These are phyloP conservation scores for Festucalex cinctus DNA, from an alignment of 2,113 vertebrate genomes.

Conservation along the genomic window DNA sequence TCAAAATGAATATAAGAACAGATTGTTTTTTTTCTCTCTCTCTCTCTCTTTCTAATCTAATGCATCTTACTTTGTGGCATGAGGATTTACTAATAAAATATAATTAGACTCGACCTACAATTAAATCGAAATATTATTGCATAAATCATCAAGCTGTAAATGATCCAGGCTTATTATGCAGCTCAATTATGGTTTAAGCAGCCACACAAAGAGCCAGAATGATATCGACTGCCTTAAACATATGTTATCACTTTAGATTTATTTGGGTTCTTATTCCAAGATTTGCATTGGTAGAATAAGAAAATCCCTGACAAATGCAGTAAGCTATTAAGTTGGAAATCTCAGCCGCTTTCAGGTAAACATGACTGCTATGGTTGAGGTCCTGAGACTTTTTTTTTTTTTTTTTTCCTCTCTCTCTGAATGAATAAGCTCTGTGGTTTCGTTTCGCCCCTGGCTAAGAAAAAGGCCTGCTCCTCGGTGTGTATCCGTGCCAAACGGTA, in stretches of 20 bases:
- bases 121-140: neutral
- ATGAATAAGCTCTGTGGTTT: slow-evolving; percentile 28
- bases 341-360: slow-evolving; percentile 30
- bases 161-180: slow-evolving; percentile 4
- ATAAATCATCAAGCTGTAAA: slow-evolving; percentile 1
- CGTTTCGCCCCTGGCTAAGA: slow-evolving; percentile 35
- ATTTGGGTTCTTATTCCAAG: slow-evolving; percentile 2
- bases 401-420: too few species aligned
- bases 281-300: slow-evolving; percentile 10
- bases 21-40: slow-evolving; percentile 23
- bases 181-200: slow-evolving; percentile 7
- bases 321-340: slow-evolving; percentile 22
- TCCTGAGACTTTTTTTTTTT: slow-evolving; percentile 39
- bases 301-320: slow-evolving; percentile 28
- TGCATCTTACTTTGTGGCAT: slow-evolving; percentile 13
- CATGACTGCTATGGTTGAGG: slow-evolving; percentile 1
- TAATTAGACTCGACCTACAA: neutral
- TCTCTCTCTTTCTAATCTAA: slow-evolving; percentile 10
- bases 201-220: slow-evolving; percentile 7
- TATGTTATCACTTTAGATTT: slow-evolving; percentile 9
- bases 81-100: slow-evolving; percentile 17
- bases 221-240: neutral
- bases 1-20: neutral
- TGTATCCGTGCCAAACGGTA: slow-evolving; percentile 70
- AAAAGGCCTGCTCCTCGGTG: slow-evolving; percentile 47